Base-by-base conservation (phyloP, 2,113 vertebrate genomes). In the Gavia stellata region DNA sequence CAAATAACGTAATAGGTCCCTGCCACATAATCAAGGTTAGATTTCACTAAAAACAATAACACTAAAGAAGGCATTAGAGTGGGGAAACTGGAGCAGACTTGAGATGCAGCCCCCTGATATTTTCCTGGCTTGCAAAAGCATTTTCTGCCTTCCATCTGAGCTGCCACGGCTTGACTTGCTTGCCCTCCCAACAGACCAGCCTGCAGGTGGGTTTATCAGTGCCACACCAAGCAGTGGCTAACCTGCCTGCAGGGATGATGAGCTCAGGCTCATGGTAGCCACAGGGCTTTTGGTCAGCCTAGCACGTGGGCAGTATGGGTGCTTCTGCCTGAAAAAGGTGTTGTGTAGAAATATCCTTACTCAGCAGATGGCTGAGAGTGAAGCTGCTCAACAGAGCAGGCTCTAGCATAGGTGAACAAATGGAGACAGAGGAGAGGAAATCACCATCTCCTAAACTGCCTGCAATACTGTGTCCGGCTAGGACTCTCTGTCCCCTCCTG, bases 241-340 rank as follows among this genome's bases (percentile, higher is more conserved):
- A 42, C 24, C 6, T 19, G 42, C 44, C 56, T 21, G 49, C 42
- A 3, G 3, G 38, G 40, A 12, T 12, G 14, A 34, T 29, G 73
- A 65, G 31, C 49, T 70, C 19, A n/a, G 34, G 70, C 44, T 85
- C 29, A 1, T 1, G 3, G 59, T 40, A 73, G 40, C 58, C 87
- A 31, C 6, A 8, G 50, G 81, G 23, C 3, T 3, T 47, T 45
- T 47, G 53, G 38, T 55, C 70, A 53, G 61, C n/a, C 70, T 34
- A 31, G 23, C 2, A 1, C 0, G 0, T 16, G 63, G 67, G 45
- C 55, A 70, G 45, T 0, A 0, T n/a, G 67, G 81, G 33, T 74
- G 65, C 47, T 86, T 73, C 67, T 91, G 59, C 45, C 73, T 67
- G 70, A 12, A 75, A 87, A 67, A 62, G 47, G 33, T 29, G 21